Base-by-base conservation (phyloP, 2,113 vertebrate species). In the Loxodonta africana region DNA sequence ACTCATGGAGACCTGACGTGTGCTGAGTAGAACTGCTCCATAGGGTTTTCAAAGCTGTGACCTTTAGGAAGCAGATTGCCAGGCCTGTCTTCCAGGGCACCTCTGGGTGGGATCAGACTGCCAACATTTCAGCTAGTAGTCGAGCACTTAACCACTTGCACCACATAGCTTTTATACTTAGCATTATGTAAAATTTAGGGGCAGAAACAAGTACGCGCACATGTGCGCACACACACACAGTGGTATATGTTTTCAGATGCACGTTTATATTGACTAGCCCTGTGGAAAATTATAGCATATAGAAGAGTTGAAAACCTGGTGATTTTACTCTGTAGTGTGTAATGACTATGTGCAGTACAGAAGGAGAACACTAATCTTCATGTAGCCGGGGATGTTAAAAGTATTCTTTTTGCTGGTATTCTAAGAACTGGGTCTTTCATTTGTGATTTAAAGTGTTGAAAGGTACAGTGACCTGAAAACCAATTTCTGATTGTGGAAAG, bases 371-470 rank as follows among this genome's bases (percentile, higher is more conserved):
- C 76, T 89, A 18, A 85, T 94, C 33, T 65, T 84, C 25, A 41
- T 92, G 46, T 69, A 92, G 88, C 77, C 65, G 44, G 30, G 41
- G 48, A 48, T 51, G 26, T 90, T 88, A 53, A 48, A 78, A 95
- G 41, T 76, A 14, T 71, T 93, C 65, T 62, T 86, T 96, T 74
- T 95, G 26, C 41, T 30, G 28, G 33, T 41, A 82, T 48, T 63
- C 21, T 73, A 93, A 97, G 44, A 95, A 94, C 86, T 74, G 62
- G 51, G 41, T 12, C 78, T 95, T 95, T 94, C 90, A 81, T 94
- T 8, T 94, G 67, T 95, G 89, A 15, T 82, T 57, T 85, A 53
- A 76, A 85, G 30, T 91, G 44, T 44, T 85, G 84, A 96, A 96
- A 98, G 69, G 2, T 33, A 41, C 20, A 9, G 69, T 91, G 88